Evolutionary conservation across 2,113 vertebrate genomes (phyloP).

Genomic region (Tiliqua scincoides): DNA sequence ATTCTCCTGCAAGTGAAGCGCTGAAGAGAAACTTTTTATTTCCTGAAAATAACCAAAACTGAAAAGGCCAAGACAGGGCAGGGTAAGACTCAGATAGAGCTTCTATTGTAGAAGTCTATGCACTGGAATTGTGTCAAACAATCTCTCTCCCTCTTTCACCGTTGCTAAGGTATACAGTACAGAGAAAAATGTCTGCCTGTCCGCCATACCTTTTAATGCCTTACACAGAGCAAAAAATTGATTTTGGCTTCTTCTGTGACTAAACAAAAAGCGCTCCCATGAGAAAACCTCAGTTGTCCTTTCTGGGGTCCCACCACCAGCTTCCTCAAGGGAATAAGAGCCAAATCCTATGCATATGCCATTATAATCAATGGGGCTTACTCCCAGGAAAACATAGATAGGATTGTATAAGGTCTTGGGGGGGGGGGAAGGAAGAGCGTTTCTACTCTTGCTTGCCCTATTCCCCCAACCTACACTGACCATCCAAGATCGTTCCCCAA

Average conservation of each 20-base stretch:
- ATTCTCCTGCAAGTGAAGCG: constrained; percentile 1
- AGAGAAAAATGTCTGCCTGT: not conserved
- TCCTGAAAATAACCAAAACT: not conserved
- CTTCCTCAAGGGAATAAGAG: too few species aligned
- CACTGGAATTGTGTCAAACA: not conserved
- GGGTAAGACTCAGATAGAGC: not conserved
- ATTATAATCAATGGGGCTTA: too few species aligned
- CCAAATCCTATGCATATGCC: too few species aligned
- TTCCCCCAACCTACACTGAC: not conserved
- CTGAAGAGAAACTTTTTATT: not conserved
- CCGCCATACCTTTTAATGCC: not conserved
- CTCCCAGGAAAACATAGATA: too few species aligned
- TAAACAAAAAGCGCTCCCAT: not conserved
- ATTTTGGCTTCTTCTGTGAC: not conserved
- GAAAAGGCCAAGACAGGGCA: accelerated
- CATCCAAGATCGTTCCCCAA: not conserved
- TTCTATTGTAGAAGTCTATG: too few species aligned
- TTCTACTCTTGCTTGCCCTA: not conserved
- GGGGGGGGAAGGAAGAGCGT: not conserved
- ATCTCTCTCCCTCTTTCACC: not conserved
- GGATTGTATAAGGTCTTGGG: too few species aligned
- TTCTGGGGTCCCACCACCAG: not conserved
- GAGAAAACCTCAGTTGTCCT: too few species aligned
- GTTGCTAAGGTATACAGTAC: not conserved
- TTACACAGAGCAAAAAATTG: not conserved